phyloP scores from a whole-genome alignment of 1,140 invertebrate species.

The Apolygus lucorum region DNA sequence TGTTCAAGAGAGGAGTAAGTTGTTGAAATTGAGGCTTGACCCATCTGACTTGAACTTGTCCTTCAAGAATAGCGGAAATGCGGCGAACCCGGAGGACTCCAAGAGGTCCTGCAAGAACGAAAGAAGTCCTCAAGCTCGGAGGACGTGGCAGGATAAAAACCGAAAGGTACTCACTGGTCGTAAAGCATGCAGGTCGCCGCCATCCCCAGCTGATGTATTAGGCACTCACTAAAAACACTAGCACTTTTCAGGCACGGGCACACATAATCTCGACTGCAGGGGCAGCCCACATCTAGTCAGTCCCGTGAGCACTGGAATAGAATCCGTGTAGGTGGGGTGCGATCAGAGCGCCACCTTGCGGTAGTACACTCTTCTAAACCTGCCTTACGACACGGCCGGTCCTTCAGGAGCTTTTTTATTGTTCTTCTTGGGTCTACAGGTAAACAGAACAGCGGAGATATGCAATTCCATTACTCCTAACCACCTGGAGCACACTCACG shows the following conservation, averaged over 20 bases:
- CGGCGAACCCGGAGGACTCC: too few relatives aligned
- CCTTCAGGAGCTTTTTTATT: not conserved
- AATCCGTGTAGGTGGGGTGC: not conserved
- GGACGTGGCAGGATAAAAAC: too few relatives aligned
- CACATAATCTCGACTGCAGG: not conserved
- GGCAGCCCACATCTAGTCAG: not conserved
- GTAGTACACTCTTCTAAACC: not conserved
- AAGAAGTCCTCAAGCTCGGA: too few relatives aligned
- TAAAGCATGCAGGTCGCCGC: constrained; percentile 14
- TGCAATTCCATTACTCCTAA: too few relatives aligned
- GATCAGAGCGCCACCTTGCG: not conserved
- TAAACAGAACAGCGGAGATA: not conserved
- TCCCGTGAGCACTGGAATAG: not conserved
- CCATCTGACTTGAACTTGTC: too few relatives aligned
- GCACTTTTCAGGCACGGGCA: not conserved
- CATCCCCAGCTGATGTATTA: constrained; percentile 1
- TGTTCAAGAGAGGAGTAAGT: too few relatives aligned
- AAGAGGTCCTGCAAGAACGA: too few relatives aligned
- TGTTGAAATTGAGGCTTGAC: too few relatives aligned
- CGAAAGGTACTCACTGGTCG: constrained; percentile 13
- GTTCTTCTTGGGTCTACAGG: not conserved
- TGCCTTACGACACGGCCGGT: not conserved
- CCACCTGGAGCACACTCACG: too few relatives aligned
- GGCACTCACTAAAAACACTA: not conserved
- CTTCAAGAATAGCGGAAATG: not conserved